Conservation (phyloP, 2,797 vertebrate species). For the Epinephelus malabaricus region DNA sequence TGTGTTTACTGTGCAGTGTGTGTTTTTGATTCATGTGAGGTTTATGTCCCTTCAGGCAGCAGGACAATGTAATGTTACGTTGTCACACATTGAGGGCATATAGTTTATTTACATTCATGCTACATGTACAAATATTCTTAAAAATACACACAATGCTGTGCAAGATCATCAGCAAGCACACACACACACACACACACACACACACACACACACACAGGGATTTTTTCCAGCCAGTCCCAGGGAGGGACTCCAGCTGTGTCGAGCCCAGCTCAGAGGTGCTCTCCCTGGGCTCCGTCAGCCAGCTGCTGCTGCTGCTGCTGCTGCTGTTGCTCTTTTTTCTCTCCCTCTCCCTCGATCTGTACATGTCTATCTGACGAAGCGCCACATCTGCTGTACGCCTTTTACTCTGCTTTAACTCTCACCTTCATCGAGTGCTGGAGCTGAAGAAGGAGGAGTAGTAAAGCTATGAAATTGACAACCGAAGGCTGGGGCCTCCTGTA, state of each 20-base stretch:
- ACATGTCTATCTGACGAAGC: slow-evolving; percentile 30
- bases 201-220: slow-evolving; percentile 7
- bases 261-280: slow-evolving; percentile 61
- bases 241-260: slow-evolving; percentile 67
- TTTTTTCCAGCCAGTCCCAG: slow-evolving; percentile 32
- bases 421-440: slow-evolving; percentile 34
- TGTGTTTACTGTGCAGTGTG: not conserved
- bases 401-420: slow-evolving; percentile 30
- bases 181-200: not conserved
- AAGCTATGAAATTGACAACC: slow-evolving; percentile 43
- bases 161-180: slow-evolving; percentile 1
- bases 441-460: slow-evolving; percentile 33
- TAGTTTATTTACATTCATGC: not conserved
- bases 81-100: not conserved
- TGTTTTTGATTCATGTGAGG: not conserved
- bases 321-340: slow-evolving; percentile 35
- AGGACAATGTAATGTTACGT: not conserved
- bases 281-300: slow-evolving; percentile 59
- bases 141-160: slow-evolving; percentile 7
- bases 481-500: slow-evolving; percentile 38
- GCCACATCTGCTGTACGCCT: slow-evolving; percentile 46
- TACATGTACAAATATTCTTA: not conserved
- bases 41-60: not conserved
- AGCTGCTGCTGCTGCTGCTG: slow-evolving; percentile 66
- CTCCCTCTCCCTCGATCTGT: slow-evolving; percentile 23